Base-by-base conservation (phyloP, 2,888 invertebrate species). In the Pollenia labialis region DNA sequence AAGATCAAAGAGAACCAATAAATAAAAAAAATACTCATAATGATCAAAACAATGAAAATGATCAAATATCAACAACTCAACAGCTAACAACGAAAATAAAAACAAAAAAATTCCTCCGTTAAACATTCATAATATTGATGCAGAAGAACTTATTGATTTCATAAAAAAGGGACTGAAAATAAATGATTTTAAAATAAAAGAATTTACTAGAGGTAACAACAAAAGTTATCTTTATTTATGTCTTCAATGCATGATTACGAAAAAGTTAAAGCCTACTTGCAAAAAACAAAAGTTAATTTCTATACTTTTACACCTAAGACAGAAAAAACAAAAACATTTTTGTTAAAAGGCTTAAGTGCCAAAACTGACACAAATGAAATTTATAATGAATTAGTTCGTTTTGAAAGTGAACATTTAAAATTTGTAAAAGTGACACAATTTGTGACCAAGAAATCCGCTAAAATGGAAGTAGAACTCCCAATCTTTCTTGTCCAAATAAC, bases 51-150 rank as follows among this genome's bases (percentile, higher is more conserved):
- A 58, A 72, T 58, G 16, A 16, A n/a, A 46, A 56, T 16, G 50
- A 48, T 72, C 12, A 18, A 14, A 56, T 16, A 74, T 40, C 32
- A 58, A 58, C 32, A 58, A 32, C 10, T 1, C 8, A 48, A 48
- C 10, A 60, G 62, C 10, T 14, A 74, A 74, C 16, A 74, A 60
- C 2, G 60, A 74, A 60, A 50, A 32, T 14, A 71, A 54, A 71
- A 71, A 71, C 42, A 71, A 71, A 71, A 71, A 71, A 40, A 71
- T 71, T 16, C 71, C 71, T 32, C 71, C 54, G 42, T 40, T 71
- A 52, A 71, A 71, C n/a, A 71, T 54, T 4, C 40, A 58, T 74
- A 32, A 60, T 60, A 58, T 74, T 14, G 48, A 74, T 9, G 12
- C 18, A 14, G 58, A 74, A 23, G 60, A 74, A 32, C 48, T 71